These are phyloP conservation scores for Forbesichthys papilliferus DNA, from an alignment of 2,113 vertebrate species.

Conservation along the genomic window DNA sequence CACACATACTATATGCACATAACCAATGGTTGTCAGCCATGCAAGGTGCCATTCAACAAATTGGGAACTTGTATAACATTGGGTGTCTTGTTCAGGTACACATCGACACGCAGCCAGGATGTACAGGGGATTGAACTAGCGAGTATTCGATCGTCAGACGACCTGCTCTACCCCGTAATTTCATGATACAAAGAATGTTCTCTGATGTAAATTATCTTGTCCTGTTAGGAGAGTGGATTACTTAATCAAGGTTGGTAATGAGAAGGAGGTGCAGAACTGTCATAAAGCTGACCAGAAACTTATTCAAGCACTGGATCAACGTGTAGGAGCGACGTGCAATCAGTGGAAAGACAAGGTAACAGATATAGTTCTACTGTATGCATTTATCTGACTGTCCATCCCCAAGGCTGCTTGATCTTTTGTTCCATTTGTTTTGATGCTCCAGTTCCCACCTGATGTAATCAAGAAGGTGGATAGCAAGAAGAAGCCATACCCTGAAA, in stretches of 20 bases:
- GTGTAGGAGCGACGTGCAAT: slow-evolving; percentile 39
- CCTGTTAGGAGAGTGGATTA: slow-evolving; percentile 54
- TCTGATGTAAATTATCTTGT: neutral
- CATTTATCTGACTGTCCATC: slow-evolving; percentile 24
- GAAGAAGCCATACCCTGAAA: slow-evolving; percentile 44
- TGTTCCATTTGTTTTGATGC: neutral
- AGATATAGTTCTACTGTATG: neutral
- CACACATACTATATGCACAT: neutral
- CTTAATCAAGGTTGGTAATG: slow-evolving; percentile 41
- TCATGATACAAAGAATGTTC: neutral
- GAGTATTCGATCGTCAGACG: too few relatives aligned
- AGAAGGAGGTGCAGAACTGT: slow-evolving; percentile 24
- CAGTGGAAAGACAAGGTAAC: slow-evolving; percentile 64
- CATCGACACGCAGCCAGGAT: too few relatives aligned
- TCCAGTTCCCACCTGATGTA: slow-evolving; percentile 48
- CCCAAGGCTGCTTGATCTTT: slow-evolving; percentile 12
- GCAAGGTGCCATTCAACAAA: too few relatives aligned
- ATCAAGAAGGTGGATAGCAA: slow-evolving; percentile 39
- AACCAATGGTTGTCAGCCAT: too few relatives aligned
- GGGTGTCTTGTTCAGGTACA: too few relatives aligned
- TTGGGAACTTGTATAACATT: neutral
- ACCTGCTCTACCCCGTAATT: too few relatives aligned
- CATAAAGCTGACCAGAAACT: slow-evolving; percentile 13
- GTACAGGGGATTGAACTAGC: too few relatives aligned
- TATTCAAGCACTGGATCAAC: slow-evolving; percentile 15